Base-by-base conservation (phyloP, 2,888 invertebrate genomes). In the Incurvaria masculella region DNA sequence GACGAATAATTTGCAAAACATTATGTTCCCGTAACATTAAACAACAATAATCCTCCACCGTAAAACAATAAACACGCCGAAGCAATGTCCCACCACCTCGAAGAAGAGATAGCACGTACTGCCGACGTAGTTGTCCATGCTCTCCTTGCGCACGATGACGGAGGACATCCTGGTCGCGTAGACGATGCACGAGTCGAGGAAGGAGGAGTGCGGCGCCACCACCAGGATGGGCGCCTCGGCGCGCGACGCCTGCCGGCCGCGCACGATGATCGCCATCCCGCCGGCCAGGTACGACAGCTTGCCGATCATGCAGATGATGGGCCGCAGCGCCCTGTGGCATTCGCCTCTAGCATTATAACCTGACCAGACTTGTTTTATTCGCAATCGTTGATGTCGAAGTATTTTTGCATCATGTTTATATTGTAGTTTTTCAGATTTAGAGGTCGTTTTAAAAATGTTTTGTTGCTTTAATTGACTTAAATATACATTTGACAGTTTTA, bases 151-250 rank as follows among this genome's bases (percentile, higher is more conserved):
- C 55, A 90, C 90, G 68, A 94, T 91, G 65, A 91, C 88, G 14
- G 90, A 89, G 8, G 91, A 89, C 71, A 91, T 88, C 64, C 86
- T 86, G 49, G 90, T 87, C 56, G 88, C 86, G 66, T 91, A 89
- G 61, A 91, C 87, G 58, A 91, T 87, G 60, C 93, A 87, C 59
- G 90, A 89, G 72, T 95, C 95, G 61, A 94, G 82, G 79, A 91
- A 93, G 5, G 92, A 89, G 49, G 93, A 92, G 70, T 95, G 95
- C 3, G 95, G 94, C 1, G 93, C 93, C 45, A 89, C 84, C 47
- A 91, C 90, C 52, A 94, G 80, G 56, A 95, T 89, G 16, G 94
- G 92, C 5, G 94, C 94, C 65, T 93, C 92, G 49, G 79, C 68
- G 44, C 89, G 78, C 51, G 83, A 79, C 51, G 88, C 92, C 63